phyloP scores from a whole-genome alignment of 1,140 invertebrate species.

The Sycobia sp. region DNA sequence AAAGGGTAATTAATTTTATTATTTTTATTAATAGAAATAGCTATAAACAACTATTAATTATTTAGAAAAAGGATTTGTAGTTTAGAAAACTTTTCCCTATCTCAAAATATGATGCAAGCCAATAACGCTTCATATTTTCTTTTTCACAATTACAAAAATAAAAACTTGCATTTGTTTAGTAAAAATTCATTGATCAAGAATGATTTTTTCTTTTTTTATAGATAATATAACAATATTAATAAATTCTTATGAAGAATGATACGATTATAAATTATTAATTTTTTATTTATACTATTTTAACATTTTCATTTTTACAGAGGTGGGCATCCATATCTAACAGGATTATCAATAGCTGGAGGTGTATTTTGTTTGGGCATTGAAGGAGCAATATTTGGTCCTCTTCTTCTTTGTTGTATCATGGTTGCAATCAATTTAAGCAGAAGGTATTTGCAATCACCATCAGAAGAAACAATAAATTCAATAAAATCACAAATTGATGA shows the following conservation, averaged over 20 bases:
- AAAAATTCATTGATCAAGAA: background rate
- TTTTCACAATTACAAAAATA: no score
- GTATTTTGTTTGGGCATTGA: conserved; percentile 96
- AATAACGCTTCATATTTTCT: no score
- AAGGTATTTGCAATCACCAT: conserved; percentile 61
- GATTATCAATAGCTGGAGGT: conserved; percentile 95
- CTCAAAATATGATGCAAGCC: no score
- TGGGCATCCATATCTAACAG: conserved; percentile 98
- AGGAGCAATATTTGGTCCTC: conserved; percentile 94
- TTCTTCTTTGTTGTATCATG: conserved; percentile 86
- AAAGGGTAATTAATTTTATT: conserved; percentile 77
- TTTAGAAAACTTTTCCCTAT: no score
- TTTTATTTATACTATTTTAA: background rate
- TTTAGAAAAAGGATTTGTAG: no score
- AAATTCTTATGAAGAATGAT: no score
- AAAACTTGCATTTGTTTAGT: no score
- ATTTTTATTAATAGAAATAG: background rate
- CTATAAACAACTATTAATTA: no score
- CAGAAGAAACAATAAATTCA: conserved; percentile 54
- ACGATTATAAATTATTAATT: conserved; percentile 16
- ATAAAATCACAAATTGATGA: conserved; percentile 53
- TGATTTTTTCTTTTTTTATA: no score
- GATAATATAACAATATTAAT: no score
- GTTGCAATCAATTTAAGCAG: conserved; percentile 77
- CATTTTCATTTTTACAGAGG: conserved; percentile 66